Percentiles rank a stretch among this genome's conserved stretches.
Conservation (phyloP, 2,797 vertebrate species). For the Miichthys miiuy region DNA sequence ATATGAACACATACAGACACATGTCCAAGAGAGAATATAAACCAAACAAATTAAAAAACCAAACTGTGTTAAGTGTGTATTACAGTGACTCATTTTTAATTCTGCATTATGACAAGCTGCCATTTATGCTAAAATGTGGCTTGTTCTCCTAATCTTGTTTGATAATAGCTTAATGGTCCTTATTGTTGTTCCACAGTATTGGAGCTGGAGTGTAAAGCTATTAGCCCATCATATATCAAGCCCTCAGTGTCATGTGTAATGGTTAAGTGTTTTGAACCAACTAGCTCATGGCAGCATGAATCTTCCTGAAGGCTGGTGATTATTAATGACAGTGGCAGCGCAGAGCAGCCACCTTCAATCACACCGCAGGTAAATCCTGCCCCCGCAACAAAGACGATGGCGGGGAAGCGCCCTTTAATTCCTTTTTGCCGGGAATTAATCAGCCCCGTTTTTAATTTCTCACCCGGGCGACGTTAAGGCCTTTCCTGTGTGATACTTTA, state of each 20-base stretch:
- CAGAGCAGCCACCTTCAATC: slow-evolving; percentile 74
- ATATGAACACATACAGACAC: not conserved
- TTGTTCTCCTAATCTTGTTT: slow-evolving; percentile 51
- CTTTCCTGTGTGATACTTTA: slow-evolving; percentile 56
- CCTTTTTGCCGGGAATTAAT: slow-evolving; percentile 71
- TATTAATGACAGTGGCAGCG: slow-evolving; percentile 75
- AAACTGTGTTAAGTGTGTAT: slow-evolving; percentile 16
- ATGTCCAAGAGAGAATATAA: slow-evolving; percentile 7
- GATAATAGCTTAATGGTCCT: slow-evolving; percentile 53
- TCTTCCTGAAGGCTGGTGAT: slow-evolving; percentile 75
- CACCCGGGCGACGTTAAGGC: slow-evolving; percentile 50
- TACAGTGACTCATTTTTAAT: slow-evolving; percentile 26
- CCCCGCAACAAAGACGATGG: slow-evolving; percentile 54
- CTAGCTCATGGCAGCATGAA: slow-evolving; percentile 66
- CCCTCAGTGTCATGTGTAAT: slow-evolving; percentile 63
- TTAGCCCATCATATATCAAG: slow-evolving; percentile 69
- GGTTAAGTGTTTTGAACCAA: slow-evolving; percentile 74
- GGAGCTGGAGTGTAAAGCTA: slow-evolving; percentile 42
- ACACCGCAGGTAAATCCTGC: slow-evolving; percentile 66
- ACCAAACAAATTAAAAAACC: slow-evolving; percentile 23
- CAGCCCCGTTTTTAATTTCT: slow-evolving; percentile 66
- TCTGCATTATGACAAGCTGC: slow-evolving; percentile 33
- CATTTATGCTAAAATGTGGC: slow-evolving; percentile 31
- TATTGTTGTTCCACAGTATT: slow-evolving; percentile 50
- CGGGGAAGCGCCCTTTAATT: slow-evolving; percentile 65